phyloP scores from a whole-genome alignment of 1,140 invertebrate genomes.

The Rhizoglyphus robini region DNA sequence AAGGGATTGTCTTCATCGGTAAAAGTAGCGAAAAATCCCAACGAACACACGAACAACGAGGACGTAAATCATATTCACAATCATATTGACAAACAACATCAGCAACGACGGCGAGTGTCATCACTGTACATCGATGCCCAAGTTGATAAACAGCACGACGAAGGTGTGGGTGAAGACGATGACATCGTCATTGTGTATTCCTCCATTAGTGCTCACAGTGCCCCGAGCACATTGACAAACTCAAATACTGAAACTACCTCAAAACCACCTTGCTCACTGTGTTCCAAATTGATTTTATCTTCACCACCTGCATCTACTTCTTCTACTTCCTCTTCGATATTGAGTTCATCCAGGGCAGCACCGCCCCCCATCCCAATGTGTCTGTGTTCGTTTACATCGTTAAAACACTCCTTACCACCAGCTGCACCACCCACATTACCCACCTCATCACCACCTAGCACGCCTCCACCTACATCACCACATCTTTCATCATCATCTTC shows the following conservation, averaged over 20 bases:
- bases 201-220: background rate
- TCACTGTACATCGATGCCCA: background rate
- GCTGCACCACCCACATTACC: background rate
- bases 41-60: background rate
- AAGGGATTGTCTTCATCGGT: too few species aligned
- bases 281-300: background rate
- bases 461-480: background rate
- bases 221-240: background rate
- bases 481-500: background rate
- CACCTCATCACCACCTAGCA: background rate
- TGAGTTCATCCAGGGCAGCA: background rate
- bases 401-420: background rate
- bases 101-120: background rate
- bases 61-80: background rate
- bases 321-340: background rate
- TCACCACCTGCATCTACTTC: background rate
- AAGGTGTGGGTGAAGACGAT: background rate
- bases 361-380: background rate
- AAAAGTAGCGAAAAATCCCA: background rate
- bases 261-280: background rate
- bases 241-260: background rate
- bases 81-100: background rate
- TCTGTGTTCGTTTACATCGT: background rate
- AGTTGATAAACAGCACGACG: background rate
- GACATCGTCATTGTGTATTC: background rate